Base-by-base conservation (phyloP, 1,140 invertebrate species). In the Drosophila miranda region DNA sequence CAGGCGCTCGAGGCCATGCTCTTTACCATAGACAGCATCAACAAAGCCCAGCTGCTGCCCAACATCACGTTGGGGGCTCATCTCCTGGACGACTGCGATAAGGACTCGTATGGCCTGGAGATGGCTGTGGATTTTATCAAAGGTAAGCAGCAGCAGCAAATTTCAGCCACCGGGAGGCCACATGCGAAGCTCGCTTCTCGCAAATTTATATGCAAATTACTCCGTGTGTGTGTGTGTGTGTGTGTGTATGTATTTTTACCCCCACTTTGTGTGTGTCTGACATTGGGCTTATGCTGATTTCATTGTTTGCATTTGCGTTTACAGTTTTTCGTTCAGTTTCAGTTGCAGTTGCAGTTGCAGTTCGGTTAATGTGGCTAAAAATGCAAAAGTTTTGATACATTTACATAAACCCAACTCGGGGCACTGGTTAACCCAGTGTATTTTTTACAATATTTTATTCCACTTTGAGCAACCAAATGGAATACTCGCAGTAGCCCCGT, bases 111-210 rank as follows among this genome's bases (percentile, higher is more conserved):
- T 86, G 97, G 97, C 6, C 91, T 98, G 28, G 96, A 98, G 89
- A 97, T 98, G 94, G 96, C 96, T 1, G 95, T 98, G 14, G 97
- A 98, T 91, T 98, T 98, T 87, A 98, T 98, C 62, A 96, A 97
- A 95, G 97, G 97, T 98, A 92, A 93, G 94, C 16, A 16, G 3
- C 8, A 23, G n/a, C 5, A 7, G 11, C 5, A 34, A 26, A 6
- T 26, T 41, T 16, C 26, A 45, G 28, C 54, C 49, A 50, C 34
- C 19, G 14, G 30, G 30, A 9, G 8, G 11, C 38, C 41, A 55
- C 30, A 46, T 41, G 21, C 13, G 2, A 14, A 26, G n/a, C 21
- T 13, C 34, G 34, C 3, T 13, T 38, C 34, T 5, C 34, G 34
- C 23, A 59, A 48, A 75, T 75, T 68, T 69, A 49, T 57, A 68